Base-by-base conservation (phyloP, 2,113 vertebrate genomes). In the Morone chrysops region DNA sequence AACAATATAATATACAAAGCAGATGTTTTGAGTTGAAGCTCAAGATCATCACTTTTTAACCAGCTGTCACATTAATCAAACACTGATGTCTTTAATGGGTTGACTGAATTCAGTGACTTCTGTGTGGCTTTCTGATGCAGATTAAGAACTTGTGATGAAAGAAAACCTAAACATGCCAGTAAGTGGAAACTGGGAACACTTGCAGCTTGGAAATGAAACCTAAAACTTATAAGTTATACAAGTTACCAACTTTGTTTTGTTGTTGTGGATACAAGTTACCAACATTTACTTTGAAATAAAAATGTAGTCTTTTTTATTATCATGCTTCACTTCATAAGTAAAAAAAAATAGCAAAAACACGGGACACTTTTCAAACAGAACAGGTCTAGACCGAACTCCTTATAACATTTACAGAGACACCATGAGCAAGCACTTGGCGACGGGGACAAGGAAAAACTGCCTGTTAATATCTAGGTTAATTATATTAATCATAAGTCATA, bases 11-110 rank as follows among this genome's bases (percentile, higher is more conserved):
- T 67, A 62, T 73, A 47, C 40, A 75, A 76, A 70, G 18, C 76
- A 87, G 78, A 88, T 86, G 81, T 76, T 82, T 54, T 63, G 79
- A 80, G 66, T 16, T 45, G 14, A 79, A 78, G 59, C 67, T 69
- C 0, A 13, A 57, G 59, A 65, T 77, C 61, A 75, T 83, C 63
- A 75, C 36, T 70, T 62, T 70, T 70, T 63, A 70, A 77, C 51
- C 20, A 81, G 48, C 75, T 76, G 77, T 65, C 54, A 60, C 71
- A 77, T 80, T 59, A 63, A 75, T 83, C 75, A 84, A 69, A 62
- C 31, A 50, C 70, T 61, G n/a, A 71, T 50, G 61, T 62, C 66
- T 65, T 62, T 40, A 63, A 59, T 51, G 20, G 25, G 14, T 45
- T 67, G 76, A 53, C 57, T 53, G 13, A 67, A 68, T 54, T 71